Evolutionary conservation across 2,797 vertebrate genomes (phyloP).

Genomic region (Mycteria americana): DNA sequence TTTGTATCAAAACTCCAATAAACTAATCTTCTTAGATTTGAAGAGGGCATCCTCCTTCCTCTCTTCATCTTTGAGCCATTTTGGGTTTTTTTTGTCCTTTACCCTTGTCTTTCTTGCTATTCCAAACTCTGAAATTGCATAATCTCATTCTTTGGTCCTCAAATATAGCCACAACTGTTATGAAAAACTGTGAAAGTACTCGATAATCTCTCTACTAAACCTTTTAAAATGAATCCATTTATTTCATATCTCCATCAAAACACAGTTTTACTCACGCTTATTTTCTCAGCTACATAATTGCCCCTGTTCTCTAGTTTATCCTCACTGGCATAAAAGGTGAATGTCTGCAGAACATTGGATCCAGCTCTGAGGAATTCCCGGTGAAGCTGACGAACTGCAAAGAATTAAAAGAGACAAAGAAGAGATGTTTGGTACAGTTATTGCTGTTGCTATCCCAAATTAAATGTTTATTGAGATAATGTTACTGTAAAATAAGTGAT

Average conservation of each 20-base stretch:
- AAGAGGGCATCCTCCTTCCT: not conserved
- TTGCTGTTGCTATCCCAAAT: not conserved
- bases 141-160: not conserved
- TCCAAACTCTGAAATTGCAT: not conserved
- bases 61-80: not conserved
- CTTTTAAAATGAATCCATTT: not conserved
- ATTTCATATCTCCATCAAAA: not conserved
- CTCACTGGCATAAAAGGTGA: conserved; percentile 96
- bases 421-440: not conserved
- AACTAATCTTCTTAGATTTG: not conserved
- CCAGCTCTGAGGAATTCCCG: conserved; percentile 93
- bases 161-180: not conserved
- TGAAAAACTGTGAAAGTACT: not conserved
- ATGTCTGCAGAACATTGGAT: conserved; percentile 93
- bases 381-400: conserved; percentile 94
- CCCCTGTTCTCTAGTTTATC: conserved; percentile 96
- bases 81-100: not conserved
- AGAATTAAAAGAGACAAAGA: not conserved
- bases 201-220: not conserved
- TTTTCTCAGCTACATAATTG: conserved; percentile 79
- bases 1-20: not conserved
- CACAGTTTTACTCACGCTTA: conserved; percentile 72
- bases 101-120: not conserved
- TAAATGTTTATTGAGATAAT: not conserved
- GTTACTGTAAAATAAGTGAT: not conserved